Evolutionary conservation across 2,113 vertebrate species (phyloP).

Genomic region (Poeciliopsis turrubarensis): DNA sequence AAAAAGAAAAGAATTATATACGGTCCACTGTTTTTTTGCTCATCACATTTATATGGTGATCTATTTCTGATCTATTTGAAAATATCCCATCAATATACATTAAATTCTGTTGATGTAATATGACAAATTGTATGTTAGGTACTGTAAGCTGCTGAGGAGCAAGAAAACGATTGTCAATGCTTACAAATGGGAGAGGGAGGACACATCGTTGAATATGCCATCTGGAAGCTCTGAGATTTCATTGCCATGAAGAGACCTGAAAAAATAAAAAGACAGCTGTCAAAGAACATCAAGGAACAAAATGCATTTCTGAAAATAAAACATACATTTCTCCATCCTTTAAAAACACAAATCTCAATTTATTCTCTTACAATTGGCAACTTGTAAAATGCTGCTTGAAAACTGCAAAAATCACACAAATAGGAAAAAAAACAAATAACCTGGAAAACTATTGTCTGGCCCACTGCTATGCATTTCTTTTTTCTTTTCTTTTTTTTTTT

Average conservation of each 20-base stretch:
- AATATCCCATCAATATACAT: not conserved
- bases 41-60: not conserved
- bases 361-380: not conserved
- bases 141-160: not conserved
- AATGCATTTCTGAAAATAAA: not conserved
- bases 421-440: not conserved
- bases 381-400: not conserved
- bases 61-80: not conserved
- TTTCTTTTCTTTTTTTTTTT: not conserved
- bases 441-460: not conserved
- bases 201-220: conserved; percentile 92
- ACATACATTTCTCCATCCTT: not conserved
- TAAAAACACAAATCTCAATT: not conserved
- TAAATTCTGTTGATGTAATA: not conserved
- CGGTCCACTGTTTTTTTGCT: not conserved
- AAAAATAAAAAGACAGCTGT: not conserved
- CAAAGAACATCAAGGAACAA: not conserved
- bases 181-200: conserved; percentile 97
- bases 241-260: conserved; percentile 96
- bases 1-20: not conserved
- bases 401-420: not conserved
- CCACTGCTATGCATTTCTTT: not conserved
- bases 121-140: not conserved
- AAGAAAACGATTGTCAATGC: conserved; percentile 64
- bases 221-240: conserved; percentile 93